phyloP scores from a whole-genome alignment of 1,140 invertebrate genomes.

The Olivierus martensii region DNA sequence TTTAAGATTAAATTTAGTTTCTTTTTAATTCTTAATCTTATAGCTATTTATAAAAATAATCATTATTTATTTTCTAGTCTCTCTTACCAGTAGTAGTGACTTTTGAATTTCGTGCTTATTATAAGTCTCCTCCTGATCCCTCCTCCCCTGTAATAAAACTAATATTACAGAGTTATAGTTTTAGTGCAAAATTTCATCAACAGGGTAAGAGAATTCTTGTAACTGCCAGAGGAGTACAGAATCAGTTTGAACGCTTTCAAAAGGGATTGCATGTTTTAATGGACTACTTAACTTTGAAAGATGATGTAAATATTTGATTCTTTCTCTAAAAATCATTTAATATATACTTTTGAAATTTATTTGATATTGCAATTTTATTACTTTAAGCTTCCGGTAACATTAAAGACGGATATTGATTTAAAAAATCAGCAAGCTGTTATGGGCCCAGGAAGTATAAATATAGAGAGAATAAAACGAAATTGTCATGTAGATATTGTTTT shows the following conservation, averaged over 20 bases:
- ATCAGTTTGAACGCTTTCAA: conserved; percentile 9
- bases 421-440: conserved; percentile 81
- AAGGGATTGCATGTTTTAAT: conserved; percentile 18
- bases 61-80: conserved; percentile 32
- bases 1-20: no score
- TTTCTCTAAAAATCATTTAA: no score
- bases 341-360: no score
- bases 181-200: conserved; percentile 9
- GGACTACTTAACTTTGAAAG: conserved; percentile 17
- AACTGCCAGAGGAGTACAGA: conserved; percentile 17
- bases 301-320: conserved; percentile 5
- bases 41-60: no score
- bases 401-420: conserved; percentile 84
- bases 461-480: conserved; percentile 71
- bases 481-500: conserved; percentile 63
- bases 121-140: conserved; percentile 55
- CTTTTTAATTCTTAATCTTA: no score
- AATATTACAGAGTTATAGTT: conserved; percentile 14
- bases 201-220: conserved; percentile 2
- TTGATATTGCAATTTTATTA: no score
- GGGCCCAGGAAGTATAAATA: conserved; percentile 64
- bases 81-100: conserved; percentile 79
- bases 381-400: conserved; percentile 53
- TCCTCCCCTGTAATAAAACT: conserved; percentile 23
- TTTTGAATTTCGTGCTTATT: conserved; percentile 72